These are phyloP conservation scores for Pelobates cultripes DNA, from an alignment of 2,797 vertebrate species.

Conservation along the genomic window DNA sequence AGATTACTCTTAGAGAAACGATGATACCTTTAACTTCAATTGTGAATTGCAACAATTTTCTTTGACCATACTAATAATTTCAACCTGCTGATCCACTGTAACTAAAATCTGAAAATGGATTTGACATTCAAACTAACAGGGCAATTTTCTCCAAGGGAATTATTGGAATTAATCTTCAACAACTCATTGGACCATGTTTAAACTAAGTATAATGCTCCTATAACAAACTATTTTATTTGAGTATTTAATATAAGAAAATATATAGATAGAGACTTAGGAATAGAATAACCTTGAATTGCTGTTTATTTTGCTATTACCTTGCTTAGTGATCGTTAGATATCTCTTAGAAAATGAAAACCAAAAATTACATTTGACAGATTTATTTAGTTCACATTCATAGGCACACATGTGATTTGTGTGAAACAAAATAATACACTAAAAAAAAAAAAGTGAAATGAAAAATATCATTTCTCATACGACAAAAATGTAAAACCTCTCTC, in stretches of 20 bases:
- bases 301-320: background rate
- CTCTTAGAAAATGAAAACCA: background rate
- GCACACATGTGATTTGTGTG: no score
- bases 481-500: no score
- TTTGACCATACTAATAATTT: conserved; percentile 24
- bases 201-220: background rate
- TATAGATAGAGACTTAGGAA: background rate
- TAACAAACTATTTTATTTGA: background rate
- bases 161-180: conserved; percentile 14
- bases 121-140: conserved; percentile 24
- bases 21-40: conserved; percentile 10
- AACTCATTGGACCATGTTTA: conserved; percentile 4
- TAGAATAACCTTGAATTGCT: background rate
- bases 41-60: conserved; percentile 23
- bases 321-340: background rate
- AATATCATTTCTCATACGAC: no score
- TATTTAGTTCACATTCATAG: no score
- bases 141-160: conserved; percentile 17
- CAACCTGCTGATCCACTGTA: conserved; percentile 9
- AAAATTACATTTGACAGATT: no score
- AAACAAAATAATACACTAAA: no score
- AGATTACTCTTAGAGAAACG: background rate
- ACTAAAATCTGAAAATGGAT: conserved; percentile 19
- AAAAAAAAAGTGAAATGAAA: no score
- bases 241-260: background rate